phyloP scores from a whole-genome alignment of 1,140 invertebrate species.

The Galleria mellonella region DNA sequence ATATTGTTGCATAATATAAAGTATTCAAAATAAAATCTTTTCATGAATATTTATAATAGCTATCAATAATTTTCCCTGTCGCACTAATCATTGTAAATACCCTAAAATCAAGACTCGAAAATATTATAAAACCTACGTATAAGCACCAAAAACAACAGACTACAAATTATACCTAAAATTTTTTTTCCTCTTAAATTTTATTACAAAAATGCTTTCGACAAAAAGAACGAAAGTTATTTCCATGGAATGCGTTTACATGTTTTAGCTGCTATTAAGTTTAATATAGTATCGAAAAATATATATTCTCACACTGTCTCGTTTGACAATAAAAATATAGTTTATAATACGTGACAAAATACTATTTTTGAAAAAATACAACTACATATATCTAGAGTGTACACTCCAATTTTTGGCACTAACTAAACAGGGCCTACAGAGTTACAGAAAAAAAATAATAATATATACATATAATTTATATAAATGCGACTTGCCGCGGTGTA shows the following conservation, averaged over 20 bases:
- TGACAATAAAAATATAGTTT: neutral
- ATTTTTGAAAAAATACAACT: neutral
- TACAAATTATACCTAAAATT: too few species aligned
- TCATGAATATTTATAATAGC: slow-evolving; percentile 1
- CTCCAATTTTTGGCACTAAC: slow-evolving; percentile 18
- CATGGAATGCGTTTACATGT: neutral
- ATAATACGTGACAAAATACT: neutral
- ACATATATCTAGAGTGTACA: neutral
- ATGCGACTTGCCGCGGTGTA: neutral
- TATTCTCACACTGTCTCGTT: neutral
- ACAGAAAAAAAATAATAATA: neutral
- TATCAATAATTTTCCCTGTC: neutral
- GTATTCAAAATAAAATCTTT: slow-evolving; percentile 9
- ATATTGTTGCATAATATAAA: neutral
- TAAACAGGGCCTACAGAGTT: slow-evolving; percentile 1
- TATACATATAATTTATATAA: neutral
- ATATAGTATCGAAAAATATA: neutral
- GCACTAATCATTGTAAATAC: too few species aligned
- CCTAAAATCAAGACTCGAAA: too few species aligned
- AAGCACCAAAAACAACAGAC: too few species aligned
- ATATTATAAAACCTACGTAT: too few species aligned
- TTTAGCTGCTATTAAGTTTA: neutral
- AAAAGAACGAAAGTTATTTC: too few species aligned
- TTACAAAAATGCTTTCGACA: too few species aligned
- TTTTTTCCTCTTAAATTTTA: too few species aligned